Evolutionary conservation across 2,113 vertebrate species (phyloP), one percentile per base, ranked within the genome.

Genomic region (Halcyon senegalensis): DNA sequence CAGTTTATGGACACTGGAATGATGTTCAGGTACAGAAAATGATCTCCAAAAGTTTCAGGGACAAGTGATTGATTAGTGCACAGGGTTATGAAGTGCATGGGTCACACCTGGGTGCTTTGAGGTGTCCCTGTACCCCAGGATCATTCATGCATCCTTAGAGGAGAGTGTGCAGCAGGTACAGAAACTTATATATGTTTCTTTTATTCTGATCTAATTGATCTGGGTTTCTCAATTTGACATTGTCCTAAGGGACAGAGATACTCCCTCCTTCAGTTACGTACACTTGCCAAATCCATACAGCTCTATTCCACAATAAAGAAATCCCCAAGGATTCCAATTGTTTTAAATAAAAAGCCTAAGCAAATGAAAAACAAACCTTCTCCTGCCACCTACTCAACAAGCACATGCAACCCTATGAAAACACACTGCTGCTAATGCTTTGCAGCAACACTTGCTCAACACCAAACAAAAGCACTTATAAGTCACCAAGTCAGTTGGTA

Each of bases 371-470:
- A 12, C 86, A 96, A 96, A 84, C 51, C 39, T 48, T 92, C 80
- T 92, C 62, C 62, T 68, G 33, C 77, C 89, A 96, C 92, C 86
- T 92, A 81, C 86, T 95, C 83, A 78, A 50, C 62, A 84, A 64
- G 31, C 83, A 75, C 53, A 19, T 30, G 30, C 79, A 81, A 44
- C 64, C 37, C 79, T 89, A 90, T 85, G 75, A 69, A 74, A 92
- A 84, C 79, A 87, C 44, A 16, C 56, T 59, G 43, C 76, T 93
- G 69, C 66, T 84, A 85, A 48, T 21, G 73, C 62, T 96, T 84
- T 68, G 80, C 89, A 92, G 90, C 67, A 94, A 89, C 89, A 87
- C 89, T 84, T 93, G 90, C 87, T 92, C 72, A 86, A 92, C 74
- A 85, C 82, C 58, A 87, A 96, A 83, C 75, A 74, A 82, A 86